A percentile compares a stretch with the other conserved stretches of the same genome.
Conservation (phyloP, 2,888 invertebrate species). For the Himalopsyche tibetana region DNA sequence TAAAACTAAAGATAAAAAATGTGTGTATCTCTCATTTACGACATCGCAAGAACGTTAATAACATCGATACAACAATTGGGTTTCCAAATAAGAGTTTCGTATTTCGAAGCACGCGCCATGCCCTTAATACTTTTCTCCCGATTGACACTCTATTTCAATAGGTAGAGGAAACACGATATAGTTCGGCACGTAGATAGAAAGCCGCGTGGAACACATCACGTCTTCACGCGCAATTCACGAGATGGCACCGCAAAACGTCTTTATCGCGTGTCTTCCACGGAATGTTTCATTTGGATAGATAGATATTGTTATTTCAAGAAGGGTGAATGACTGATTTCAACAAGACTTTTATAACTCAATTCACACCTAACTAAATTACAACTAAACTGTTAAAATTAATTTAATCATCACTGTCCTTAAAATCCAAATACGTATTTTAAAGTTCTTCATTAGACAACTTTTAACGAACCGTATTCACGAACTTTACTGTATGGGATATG, state of each 20-base stretch:
- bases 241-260: conserved; percentile 38
- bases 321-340: conserved; percentile 11
- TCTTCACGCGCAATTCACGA: conserved; percentile 34
- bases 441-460: too few species aligned
- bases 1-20: conserved; percentile 23
- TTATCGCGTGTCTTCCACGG: conserved; percentile 17
- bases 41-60: conserved; percentile 11
- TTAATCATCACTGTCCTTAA: too few species aligned
- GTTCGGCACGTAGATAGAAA: conserved; percentile 19
- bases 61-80: conserved; percentile 1
- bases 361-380: too few species aligned
- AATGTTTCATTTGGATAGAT: conserved; percentile 40
- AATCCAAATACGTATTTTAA: too few species aligned
- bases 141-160: conserved; percentile 42
- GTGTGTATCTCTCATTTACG: conserved; percentile 46
- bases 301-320: background rate
- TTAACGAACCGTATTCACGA: too few species aligned
- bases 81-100: conserved; percentile 28
- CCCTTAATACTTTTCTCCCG: conserved; percentile 31
- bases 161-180: background rate
- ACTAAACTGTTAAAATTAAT: too few species aligned
- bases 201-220: conserved; percentile 23
- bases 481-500: too few species aligned
- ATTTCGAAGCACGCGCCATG: conserved; percentile 45
- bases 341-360: too few species aligned